Conservation (phyloP, 2,113 vertebrate genomes). For the Aythya baeri region DNA sequence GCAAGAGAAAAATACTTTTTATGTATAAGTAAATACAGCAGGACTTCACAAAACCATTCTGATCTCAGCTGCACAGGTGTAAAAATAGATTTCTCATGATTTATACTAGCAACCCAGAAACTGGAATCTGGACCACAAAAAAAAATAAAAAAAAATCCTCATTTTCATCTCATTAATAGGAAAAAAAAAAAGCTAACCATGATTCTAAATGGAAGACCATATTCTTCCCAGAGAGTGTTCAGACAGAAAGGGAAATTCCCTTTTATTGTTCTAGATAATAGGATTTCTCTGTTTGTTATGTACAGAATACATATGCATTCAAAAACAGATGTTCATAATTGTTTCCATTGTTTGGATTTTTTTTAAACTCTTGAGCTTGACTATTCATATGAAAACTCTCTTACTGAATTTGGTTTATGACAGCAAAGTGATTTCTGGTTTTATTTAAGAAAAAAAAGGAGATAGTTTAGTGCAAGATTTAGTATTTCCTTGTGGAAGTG, state of each 20-base stretch:
- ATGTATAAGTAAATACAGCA: conserved; percentile 54
- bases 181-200: neutral
- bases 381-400: conserved; percentile 29
- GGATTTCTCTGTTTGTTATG: conserved; percentile 29
- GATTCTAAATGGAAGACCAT: conserved; percentile 7
- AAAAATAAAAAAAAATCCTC: neutral
- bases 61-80: conserved; percentile 47
- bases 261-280: conserved; percentile 61
- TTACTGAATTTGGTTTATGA: conserved; percentile 8
- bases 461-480: neutral
- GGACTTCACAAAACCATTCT: conserved; percentile 1
- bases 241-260: conserved; percentile 53
- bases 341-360: conserved; percentile 7
- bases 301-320: conserved; percentile 64
- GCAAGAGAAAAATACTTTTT: conserved; percentile 63
- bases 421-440: conserved; percentile 38
- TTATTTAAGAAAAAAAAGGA: neutral
- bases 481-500: neutral
- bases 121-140: neutral
- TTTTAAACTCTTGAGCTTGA: conserved; percentile 32
- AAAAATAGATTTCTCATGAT: conserved; percentile 44
- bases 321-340: conserved; percentile 21
- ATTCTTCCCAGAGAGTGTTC: neutral
- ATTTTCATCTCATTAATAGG: conserved; percentile 5
- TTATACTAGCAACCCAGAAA: conserved; percentile 34